Conservation (phyloP, 2,888 invertebrate genomes). For the Patella caerulea region DNA sequence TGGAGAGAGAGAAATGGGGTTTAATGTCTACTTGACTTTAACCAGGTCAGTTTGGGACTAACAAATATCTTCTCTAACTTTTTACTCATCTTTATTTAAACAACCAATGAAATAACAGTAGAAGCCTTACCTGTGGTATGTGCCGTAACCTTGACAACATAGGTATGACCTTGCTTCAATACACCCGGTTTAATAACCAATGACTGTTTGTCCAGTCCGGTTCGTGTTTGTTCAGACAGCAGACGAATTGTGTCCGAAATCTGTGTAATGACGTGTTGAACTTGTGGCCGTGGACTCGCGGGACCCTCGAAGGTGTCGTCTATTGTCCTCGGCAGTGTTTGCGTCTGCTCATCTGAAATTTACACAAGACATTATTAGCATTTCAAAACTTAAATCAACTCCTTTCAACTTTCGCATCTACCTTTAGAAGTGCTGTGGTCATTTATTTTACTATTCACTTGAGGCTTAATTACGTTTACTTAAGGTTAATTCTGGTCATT, state of each 20-base stretch:
- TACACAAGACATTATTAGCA: not conserved
- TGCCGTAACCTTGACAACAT: constrained; percentile 57
- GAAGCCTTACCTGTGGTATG: constrained; percentile 46
- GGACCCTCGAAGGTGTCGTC: too few species aligned
- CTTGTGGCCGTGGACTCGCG: not conserved
- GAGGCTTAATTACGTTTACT: too few species aligned
- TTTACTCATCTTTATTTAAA: too few species aligned
- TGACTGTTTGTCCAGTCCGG: constrained; percentile 56
- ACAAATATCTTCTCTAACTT: too few species aligned
- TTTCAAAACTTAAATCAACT: not conserved
- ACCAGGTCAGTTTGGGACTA: too few species aligned
- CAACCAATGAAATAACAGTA: constrained; percentile 2
- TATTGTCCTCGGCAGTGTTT: too few species aligned
- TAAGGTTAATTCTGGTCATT: too few species aligned
- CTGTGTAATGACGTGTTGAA: constrained; percentile 23
- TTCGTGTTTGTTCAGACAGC: constrained; percentile 45
- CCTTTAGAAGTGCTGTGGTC: too few species aligned
- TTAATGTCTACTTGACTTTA: too few species aligned
- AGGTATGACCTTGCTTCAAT: constrained; percentile 59
- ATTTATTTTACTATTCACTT: too few species aligned
- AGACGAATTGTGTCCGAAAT: constrained; percentile 13
- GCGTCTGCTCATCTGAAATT: not conserved
- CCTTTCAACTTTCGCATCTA: too few species aligned
- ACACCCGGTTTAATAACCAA: constrained; percentile 64
- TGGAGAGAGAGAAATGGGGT: too few species aligned